Percentiles rank a stretch among this genome's conserved stretches.
Conservation (phyloP, 30 jellyfish, hydroid and myxozoan genomes). For the Sanderia malayensis region DNA sequence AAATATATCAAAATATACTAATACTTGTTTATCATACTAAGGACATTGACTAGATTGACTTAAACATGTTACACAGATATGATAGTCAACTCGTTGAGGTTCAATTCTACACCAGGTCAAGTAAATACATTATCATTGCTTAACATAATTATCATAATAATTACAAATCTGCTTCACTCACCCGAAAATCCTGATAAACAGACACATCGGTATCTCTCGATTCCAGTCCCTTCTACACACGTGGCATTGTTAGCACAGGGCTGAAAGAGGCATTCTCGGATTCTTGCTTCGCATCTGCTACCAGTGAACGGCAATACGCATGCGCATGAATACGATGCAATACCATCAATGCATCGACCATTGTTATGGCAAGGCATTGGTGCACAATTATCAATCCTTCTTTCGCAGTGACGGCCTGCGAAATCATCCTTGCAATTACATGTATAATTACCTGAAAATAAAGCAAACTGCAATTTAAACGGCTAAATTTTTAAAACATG, state of each 20-base stretch:
- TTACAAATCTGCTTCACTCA: no score
- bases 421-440: slow-evolving; percentile 26
- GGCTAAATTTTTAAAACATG: no score
- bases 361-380: slow-evolving; percentile 37
- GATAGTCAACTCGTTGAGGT: no score
- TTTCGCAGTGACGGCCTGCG: slow-evolving; percentile 36
- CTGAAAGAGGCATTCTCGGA: slow-evolving; percentile 17
- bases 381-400: slow-evolving; percentile 32
- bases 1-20: no score
- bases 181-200: slow-evolving; percentile 33
- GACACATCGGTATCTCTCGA: slow-evolving; percentile 14
- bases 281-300: slow-evolving; percentile 31
- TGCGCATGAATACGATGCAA: slow-evolving; percentile 32
- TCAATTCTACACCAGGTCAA: no score
- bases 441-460: slow-evolving; percentile 34
- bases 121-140: no score
- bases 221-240: slow-evolving; percentile 33
- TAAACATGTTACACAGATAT: no score
- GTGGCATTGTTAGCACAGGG: slow-evolving; percentile 66
- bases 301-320: slow-evolving; percentile 56
- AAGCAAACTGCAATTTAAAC: no score
- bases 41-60: no score
- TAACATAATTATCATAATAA: no score
- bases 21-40: no score
- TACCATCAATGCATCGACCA: slow-evolving; percentile 35